Conservation (phyloP, 2,797 vertebrate species). For the Merluccius polli region DNA sequence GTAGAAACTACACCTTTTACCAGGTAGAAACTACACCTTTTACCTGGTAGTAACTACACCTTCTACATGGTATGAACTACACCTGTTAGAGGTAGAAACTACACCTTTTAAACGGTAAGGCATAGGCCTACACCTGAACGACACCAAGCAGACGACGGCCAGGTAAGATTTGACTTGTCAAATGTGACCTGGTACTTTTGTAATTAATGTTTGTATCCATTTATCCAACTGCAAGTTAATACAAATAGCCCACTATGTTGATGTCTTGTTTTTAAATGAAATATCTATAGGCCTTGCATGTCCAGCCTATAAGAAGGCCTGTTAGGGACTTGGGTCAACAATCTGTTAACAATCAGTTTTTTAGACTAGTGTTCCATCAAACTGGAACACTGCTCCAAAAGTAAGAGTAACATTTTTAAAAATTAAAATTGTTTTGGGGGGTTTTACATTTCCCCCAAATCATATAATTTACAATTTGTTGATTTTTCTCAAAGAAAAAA, state of each 20-base stretch:
- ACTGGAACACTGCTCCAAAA: background rate
- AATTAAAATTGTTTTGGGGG: too few species aligned
- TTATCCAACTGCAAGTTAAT: background rate
- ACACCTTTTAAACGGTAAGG: background rate
- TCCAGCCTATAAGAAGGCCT: background rate
- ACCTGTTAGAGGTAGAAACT: background rate
- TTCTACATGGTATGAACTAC: too few species aligned
- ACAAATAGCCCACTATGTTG: background rate
- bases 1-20: too few species aligned
- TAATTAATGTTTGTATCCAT: background rate
- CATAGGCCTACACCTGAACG: background rate
- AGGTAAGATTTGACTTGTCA: conserved; percentile 41
- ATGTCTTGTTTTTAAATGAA: background rate
- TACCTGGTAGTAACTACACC: too few species aligned
- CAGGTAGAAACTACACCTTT: background rate
- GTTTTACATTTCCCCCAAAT: too few species aligned
- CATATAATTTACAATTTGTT: too few species aligned
- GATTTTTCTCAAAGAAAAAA: too few species aligned
- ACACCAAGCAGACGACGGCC: conserved; percentile 14
- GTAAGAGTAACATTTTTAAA: background rate
- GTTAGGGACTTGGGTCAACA: background rate
- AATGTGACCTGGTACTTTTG: background rate
- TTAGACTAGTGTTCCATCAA: background rate
- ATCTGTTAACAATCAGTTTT: background rate
- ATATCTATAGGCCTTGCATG: background rate